Evolutionary conservation across 2,888 invertebrate species (phyloP).

Genomic region (Torymus auratus): DNA sequence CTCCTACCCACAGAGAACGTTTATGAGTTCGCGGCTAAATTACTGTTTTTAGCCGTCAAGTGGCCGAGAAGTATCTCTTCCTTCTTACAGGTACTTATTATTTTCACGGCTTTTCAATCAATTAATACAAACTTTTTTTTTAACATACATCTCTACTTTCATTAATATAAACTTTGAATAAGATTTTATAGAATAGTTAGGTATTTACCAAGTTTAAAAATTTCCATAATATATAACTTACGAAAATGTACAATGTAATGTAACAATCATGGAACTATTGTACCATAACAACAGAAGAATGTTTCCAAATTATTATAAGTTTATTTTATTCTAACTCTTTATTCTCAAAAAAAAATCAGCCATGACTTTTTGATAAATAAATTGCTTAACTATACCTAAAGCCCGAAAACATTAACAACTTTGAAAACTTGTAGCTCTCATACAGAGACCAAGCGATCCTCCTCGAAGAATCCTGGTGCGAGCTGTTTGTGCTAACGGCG

Average conservation of each 20-base stretch:
- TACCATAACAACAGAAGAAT: too few relatives aligned
- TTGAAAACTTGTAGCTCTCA: conserved; percentile 78
- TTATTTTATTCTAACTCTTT: not conserved
- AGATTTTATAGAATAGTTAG: too few relatives aligned
- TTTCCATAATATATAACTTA: too few relatives aligned
- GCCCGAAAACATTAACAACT: too few relatives aligned
- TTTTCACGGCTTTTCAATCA: too few relatives aligned
- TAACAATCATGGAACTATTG: too few relatives aligned
- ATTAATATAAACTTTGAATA: too few relatives aligned
- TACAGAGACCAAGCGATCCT: conserved; percentile 85
- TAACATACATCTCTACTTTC: too few relatives aligned
- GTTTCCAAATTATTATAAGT: too few relatives aligned
- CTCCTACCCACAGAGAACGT: conserved; percentile 80
- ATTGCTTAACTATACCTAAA: not conserved
- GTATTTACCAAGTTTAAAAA: too few relatives aligned
- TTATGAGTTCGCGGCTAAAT: conserved; percentile 85
- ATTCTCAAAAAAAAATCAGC: not conserved
- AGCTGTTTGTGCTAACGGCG: conserved; percentile 88
- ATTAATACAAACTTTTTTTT: too few relatives aligned
- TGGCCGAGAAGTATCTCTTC: conserved; percentile 89
- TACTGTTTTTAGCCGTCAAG: conserved; percentile 86
- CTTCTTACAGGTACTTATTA: conserved; percentile 83
- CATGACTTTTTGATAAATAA: not conserved
- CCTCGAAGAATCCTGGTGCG: conserved; percentile 89
- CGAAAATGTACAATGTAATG: too few relatives aligned